Evolutionary conservation across 1,140 invertebrate genomes (phyloP).

Genomic region (Pseudomyrmex concolor): DNA sequence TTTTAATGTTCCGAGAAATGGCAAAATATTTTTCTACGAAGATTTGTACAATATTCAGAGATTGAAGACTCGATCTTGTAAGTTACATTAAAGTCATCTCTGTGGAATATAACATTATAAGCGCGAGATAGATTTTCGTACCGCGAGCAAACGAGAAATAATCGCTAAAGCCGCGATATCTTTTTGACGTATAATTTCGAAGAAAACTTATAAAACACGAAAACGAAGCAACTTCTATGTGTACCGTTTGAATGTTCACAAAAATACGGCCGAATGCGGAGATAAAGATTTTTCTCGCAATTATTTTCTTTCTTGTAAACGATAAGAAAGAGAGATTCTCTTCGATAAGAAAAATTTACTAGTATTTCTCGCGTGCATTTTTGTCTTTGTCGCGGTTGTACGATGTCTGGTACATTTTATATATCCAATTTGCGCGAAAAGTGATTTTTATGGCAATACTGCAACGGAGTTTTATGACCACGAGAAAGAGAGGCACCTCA

Average conservation of each 20-base stretch:
- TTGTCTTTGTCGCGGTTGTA: too few relatives aligned
- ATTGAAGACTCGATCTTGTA: conserved; percentile 70
- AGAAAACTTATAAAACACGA: background rate
- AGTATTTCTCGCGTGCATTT: too few relatives aligned
- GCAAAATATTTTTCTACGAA: conserved; percentile 61
- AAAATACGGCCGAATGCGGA: background rate
- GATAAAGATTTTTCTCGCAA: background rate
- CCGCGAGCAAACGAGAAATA: conserved; percentile 12
- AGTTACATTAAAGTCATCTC: conserved; percentile 59
- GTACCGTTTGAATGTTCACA: background rate
- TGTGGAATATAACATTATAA: conserved; percentile 58
- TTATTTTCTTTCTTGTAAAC: too few relatives aligned
- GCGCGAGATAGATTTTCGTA: conserved; percentile 45
- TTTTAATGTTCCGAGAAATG: conserved; percentile 62
- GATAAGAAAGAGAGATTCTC: too few relatives aligned
- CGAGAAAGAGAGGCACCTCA: conserved; percentile 15
- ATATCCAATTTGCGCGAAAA: too few relatives aligned
- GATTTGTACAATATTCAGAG: conserved; percentile 66
- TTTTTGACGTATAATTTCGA: background rate
- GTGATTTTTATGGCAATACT: too few relatives aligned
- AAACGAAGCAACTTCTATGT: background rate
- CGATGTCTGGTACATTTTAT: too few relatives aligned
- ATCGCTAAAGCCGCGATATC: conserved; percentile 3
- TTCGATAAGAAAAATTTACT: too few relatives aligned
- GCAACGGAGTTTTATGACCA: background rate